Evolutionary conservation across 2,888 invertebrate species (phyloP), one percentile per base, ranked within the genome.

Genomic region (Seira ritae): DNA sequence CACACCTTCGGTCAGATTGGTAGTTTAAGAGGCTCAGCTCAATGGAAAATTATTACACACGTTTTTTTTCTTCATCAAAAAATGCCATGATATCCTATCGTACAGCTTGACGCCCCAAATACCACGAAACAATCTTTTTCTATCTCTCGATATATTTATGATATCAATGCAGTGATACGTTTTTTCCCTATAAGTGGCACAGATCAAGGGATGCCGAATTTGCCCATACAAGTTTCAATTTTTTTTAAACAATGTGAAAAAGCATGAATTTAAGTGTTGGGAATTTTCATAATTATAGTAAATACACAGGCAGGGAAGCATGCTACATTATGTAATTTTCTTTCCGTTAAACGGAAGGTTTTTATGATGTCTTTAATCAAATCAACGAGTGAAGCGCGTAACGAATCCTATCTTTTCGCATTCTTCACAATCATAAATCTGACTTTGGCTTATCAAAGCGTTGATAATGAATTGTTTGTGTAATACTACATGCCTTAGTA

Each of bases 101-200:
- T 55, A 2, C n/a, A 55, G 12, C 17, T 50, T 50, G 55, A 55
- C 55, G 71, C 60, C 71, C 71, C 24, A 71, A 55, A 71, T 55
- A 71, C 20, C 22, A 50, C 46, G 46, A 50, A n/a, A 50, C 50
- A 8, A 50, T 50, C 3, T n/a, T 15, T 50, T 2, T n/a, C n/a
- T 50, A n/a, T n/a, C 12, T 1, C 17, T n/a, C 12, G 50, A 50
- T 50, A n/a, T 50, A n/a, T 50, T 50, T 12, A 3, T 50, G 3
- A 8, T 50, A 50, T 50, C 50, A 50, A n/a, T 50, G 31, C 50
- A 1, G 50, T n/a, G 50, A 50, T 12, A 50, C 3, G 12, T 12
- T 15, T 31, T 31, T 31, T 31, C 8, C 8, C 8, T 31, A 4
- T 31, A 31, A 31, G 2, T 31, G 31, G 31, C 31, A 31, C 31